Percentiles rank a stretch among this genome's conserved stretches.
Conservation (phyloP, 2,888 invertebrate species). For the Catocala sponsa region DNA sequence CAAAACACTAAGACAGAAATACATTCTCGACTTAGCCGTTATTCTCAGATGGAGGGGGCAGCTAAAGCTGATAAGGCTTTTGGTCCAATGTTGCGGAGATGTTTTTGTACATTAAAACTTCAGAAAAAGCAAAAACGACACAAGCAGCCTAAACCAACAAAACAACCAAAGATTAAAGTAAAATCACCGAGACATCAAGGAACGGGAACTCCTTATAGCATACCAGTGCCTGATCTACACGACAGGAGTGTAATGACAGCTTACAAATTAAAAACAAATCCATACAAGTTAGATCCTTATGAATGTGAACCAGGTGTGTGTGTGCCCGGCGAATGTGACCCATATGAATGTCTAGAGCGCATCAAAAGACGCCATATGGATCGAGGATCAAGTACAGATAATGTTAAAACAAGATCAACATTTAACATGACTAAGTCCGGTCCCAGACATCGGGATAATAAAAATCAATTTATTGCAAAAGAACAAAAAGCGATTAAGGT, state of each 20-base stretch:
- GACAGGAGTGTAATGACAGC: conserved; percentile 20
- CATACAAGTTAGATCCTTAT: conserved; percentile 38
- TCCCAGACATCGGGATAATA: conserved; percentile 21
- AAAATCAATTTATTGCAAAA: conserved; percentile 27
- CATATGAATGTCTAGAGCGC: conserved; percentile 36
- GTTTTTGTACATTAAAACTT: conserved; percentile 60
- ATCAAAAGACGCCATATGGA: not conserved
- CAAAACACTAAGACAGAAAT: conserved; percentile 2
- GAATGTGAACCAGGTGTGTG: conserved; percentile 56
- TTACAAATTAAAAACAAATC: conserved; percentile 14
- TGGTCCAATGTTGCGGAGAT: conserved; percentile 30
- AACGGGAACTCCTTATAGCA: conserved; percentile 9
- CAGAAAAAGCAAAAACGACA: conserved; percentile 37
- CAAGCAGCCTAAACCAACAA: conserved; percentile 4
- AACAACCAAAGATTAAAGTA: not conserved
- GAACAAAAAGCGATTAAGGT: conserved; percentile 11
- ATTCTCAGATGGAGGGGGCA: conserved; percentile 26
- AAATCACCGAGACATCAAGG: conserved; percentile 11
- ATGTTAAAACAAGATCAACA: conserved; percentile 19
- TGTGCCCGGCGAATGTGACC: conserved; percentile 55
- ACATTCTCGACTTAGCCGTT: conserved; percentile 2
- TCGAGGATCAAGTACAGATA: conserved; percentile 4
- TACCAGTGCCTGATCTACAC: conserved; percentile 19
- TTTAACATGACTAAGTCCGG: conserved; percentile 14
- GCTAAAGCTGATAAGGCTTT: conserved; percentile 20